phyloP scores from a whole-genome alignment of 2,113 vertebrate species.

The Saiga tatarica region DNA sequence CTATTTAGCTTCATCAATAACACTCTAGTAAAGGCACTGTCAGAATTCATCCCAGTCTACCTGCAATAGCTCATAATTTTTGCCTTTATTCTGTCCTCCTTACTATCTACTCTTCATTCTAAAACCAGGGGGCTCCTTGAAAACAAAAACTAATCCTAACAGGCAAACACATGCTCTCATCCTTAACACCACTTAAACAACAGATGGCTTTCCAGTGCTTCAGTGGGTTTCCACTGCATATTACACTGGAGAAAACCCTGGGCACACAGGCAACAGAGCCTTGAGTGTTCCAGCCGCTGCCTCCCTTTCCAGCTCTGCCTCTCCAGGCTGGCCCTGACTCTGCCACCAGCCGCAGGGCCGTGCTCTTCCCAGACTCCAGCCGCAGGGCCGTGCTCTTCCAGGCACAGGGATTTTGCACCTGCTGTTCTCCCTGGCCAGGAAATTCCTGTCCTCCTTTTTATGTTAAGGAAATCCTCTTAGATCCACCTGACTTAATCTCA shows the following conservation, averaged over 20 bases:
- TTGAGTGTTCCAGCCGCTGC: fast-evolving
- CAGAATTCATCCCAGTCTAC: background rate
- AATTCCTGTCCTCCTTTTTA: background rate
- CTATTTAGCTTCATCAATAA: background rate
- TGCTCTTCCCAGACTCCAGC: too few relatives aligned
- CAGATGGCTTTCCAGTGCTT: background rate
- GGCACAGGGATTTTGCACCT: background rate
- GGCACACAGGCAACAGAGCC: fast-evolving
- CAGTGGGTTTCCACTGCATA: background rate
- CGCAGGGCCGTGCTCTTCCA: fast-evolving
- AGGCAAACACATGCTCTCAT: background rate
- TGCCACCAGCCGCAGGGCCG: fast-evolving
- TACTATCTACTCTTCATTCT: background rate
- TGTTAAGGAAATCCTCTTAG: background rate
- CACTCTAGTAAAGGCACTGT: background rate
- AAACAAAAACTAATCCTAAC: background rate
- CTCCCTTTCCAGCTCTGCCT: fast-evolving
- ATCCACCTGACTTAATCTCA: too few relatives aligned
- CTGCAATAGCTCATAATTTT: background rate
- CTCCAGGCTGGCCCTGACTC: fast-evolving
- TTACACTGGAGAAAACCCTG: background rate
- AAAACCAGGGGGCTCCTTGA: background rate
- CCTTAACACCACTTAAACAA: background rate
- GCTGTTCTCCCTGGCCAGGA: background rate
- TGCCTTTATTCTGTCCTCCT: background rate